phyloP scores from a whole-genome alignment of 2,888 invertebrate species.

The Esperia sulphurella region DNA sequence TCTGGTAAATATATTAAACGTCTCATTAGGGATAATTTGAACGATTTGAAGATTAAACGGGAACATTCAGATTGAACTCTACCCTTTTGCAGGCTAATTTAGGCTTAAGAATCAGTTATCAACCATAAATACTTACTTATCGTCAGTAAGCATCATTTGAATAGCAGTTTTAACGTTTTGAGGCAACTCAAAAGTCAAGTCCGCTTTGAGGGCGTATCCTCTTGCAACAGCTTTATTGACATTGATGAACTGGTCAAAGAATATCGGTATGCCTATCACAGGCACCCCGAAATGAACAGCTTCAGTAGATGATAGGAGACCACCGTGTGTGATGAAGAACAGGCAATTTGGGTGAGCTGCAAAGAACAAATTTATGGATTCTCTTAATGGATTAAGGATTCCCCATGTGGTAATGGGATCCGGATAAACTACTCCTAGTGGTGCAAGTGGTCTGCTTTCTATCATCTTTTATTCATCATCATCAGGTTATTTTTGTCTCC shows the following conservation, averaged over 20 bases:
- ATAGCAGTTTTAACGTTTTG: conserved; percentile 11
- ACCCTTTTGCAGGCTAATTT: too few species aligned
- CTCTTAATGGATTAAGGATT: not conserved
- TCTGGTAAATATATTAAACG: too few species aligned
- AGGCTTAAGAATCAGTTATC: too few species aligned
- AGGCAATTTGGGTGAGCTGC: conserved; percentile 42
- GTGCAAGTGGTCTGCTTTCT: too few species aligned
- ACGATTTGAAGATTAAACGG: too few species aligned
- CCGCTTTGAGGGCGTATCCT: conserved; percentile 11
- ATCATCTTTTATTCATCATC: too few species aligned
- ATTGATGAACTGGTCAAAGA: conserved; percentile 49
- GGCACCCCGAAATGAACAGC: conserved; percentile 46
- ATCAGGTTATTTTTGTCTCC: too few species aligned
- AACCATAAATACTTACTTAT: not conserved
- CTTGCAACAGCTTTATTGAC: conserved; percentile 34
- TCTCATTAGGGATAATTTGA: too few species aligned
- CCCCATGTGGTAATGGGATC: too few species aligned
- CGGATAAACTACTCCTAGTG: too few species aligned
- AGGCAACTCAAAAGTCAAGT: conserved; percentile 11
- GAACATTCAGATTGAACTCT: too few species aligned
- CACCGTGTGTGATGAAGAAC: conserved; percentile 47
- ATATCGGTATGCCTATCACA: conserved; percentile 41
- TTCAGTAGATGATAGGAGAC: conserved; percentile 43
- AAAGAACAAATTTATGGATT: conserved; percentile 13
- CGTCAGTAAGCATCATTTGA: conserved; percentile 1